Evolutionary conservation across 2,113 vertebrate species (phyloP).

Genomic region (Tiliqua scincoides): DNA sequence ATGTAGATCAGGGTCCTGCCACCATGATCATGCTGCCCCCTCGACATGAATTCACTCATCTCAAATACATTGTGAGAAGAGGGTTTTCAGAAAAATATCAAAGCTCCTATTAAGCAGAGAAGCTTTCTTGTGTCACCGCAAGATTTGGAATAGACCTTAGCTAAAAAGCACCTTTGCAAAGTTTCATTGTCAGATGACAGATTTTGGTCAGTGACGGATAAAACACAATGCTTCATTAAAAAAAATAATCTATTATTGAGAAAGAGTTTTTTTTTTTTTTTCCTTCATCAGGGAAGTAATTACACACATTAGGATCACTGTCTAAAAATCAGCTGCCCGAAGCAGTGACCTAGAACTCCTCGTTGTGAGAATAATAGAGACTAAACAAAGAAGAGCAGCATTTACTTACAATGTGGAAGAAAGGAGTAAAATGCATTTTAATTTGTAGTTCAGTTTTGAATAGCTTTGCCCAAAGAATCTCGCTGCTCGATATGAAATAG

Average conservation of each 20-base stretch:
- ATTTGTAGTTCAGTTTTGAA: constrained; percentile 53
- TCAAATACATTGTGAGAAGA: too few relatives aligned
- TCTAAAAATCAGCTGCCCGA: constrained; percentile 44
- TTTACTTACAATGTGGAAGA: constrained; percentile 56
- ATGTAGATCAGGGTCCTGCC: too few relatives aligned
- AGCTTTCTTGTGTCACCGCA: neutral
- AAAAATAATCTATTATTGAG: neutral
- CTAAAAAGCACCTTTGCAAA: neutral
- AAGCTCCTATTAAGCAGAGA: neutral
- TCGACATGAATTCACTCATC: too few relatives aligned
- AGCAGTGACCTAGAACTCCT: constrained; percentile 44
- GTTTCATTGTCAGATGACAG: neutral
- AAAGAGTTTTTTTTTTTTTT: constrained; percentile 20
- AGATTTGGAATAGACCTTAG: neutral
- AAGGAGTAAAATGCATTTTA: constrained; percentile 59
- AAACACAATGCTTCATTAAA: neutral
- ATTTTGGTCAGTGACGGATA: neutral
- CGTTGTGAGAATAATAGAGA: constrained; percentile 46
- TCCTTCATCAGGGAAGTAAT: constrained; percentile 39
- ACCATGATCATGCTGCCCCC: too few relatives aligned
- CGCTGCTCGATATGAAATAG: constrained; percentile 44
- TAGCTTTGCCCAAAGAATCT: constrained; percentile 58
- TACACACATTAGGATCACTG: constrained; percentile 36
- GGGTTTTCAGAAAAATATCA: too few relatives aligned
- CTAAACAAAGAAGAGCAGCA: constrained; percentile 51